A percentile compares a stretch with the other conserved stretches of the same genome.
These are phyloP conservation scores for Chromobotia macracanthus DNA, from an alignment of 2,797 vertebrate species.

Conservation along the genomic window DNA sequence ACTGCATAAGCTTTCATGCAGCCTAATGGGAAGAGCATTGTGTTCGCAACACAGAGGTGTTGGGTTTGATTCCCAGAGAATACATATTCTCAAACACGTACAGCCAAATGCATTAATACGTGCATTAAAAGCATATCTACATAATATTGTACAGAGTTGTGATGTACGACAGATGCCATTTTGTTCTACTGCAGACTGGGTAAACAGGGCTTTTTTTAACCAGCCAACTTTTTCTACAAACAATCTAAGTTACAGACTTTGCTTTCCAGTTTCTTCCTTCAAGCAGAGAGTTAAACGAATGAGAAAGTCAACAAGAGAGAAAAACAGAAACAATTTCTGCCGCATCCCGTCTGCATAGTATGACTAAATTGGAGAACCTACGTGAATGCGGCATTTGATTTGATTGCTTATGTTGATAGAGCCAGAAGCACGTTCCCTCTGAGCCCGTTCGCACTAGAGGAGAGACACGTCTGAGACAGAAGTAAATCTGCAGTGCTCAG, in stretches of 20 bases:
- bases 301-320: constrained; percentile 17
- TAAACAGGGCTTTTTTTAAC: neutral
- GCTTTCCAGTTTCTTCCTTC: neutral
- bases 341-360: constrained; percentile 13
- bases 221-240: neutral
- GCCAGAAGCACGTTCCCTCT: constrained; percentile 29
- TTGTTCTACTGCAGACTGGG: neutral
- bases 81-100: too few species aligned
- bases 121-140: neutral
- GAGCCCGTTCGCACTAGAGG: neutral
- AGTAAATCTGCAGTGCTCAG: constrained; percentile 9
- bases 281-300: constrained; percentile 23
- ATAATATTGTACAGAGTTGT: neutral
- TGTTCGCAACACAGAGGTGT: neutral
- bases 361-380: constrained; percentile 24
- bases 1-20: neutral
- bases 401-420: constrained; percentile 40
- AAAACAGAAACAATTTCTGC: constrained; percentile 28
- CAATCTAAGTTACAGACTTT: constrained; percentile 3
- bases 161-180: too few species aligned
- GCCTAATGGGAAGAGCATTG: neutral
- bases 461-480: neutral
- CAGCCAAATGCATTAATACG: too few species aligned
- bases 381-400: constrained; percentile 29
- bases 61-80: neutral